A percentile compares a stretch with the other conserved stretches of the same genome.
phyloP scores from a whole-genome alignment of 2,113 vertebrate species.

The Rana temporaria region DNA sequence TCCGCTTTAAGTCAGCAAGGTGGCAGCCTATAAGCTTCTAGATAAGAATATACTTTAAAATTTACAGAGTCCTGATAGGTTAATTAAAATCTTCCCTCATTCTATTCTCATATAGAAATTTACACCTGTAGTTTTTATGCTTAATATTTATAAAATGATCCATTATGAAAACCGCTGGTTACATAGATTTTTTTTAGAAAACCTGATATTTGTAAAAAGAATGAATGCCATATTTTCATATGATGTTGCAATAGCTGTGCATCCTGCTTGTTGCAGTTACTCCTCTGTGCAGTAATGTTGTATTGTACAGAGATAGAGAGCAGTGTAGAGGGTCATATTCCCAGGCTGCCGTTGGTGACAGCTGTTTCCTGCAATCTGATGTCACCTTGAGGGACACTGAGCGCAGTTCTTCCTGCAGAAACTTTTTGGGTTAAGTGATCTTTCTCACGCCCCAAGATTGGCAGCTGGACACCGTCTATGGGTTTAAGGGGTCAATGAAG shows the following conservation, averaged over 20 bases:
- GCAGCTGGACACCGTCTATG: slow-evolving; percentile 56
- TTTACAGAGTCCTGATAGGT: no score
- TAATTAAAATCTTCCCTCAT: no score
- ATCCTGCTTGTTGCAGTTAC: neutral
- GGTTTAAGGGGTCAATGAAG: slow-evolving; percentile 48
- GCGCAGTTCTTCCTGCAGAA: slow-evolving; percentile 49
- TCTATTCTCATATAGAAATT: no score
- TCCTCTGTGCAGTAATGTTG: neutral
- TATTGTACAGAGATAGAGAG: slow-evolving; percentile 60
- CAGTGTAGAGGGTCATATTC: slow-evolving; percentile 59
- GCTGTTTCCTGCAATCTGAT: slow-evolving; percentile 82
- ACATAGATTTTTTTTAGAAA: no score
- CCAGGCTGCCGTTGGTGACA: slow-evolving; percentile 68
- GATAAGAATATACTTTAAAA: no score
- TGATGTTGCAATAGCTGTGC: neutral
- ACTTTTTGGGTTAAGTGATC: slow-evolving; percentile 50
- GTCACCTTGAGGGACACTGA: slow-evolving; percentile 64
- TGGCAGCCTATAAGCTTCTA: no score
- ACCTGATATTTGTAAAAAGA: no score
- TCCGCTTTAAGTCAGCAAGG: no score
- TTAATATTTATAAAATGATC: no score
- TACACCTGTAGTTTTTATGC: no score
- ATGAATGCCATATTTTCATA: neutral
- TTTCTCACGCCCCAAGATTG: slow-evolving; percentile 69
- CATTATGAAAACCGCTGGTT: no score